A percentile compares a stretch with the other conserved stretches of the same genome.
phyloP scores from a whole-genome alignment of 2,113 vertebrate species.

The Odobenus rosmarus region DNA sequence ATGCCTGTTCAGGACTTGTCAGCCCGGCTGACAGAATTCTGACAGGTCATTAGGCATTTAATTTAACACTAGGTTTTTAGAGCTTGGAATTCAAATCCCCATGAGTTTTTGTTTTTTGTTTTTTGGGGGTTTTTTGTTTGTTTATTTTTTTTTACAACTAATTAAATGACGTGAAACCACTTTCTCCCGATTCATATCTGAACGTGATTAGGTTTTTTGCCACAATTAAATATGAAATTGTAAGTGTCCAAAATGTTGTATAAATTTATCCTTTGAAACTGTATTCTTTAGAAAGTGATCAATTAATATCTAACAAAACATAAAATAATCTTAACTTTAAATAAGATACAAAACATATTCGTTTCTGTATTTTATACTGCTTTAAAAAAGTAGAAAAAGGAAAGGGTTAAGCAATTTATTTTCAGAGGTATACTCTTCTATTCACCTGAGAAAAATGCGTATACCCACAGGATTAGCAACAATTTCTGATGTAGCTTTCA shows the following conservation, averaged over 20 bases:
- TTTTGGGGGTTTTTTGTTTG: too few species aligned
- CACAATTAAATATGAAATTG: neutral
- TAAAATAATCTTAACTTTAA: neutral
- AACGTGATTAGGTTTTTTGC: neutral
- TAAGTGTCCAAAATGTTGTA: neutral
- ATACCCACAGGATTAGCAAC: neutral
- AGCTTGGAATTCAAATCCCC: neutral
- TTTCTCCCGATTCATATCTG: neutral
- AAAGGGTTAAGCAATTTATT: neutral
- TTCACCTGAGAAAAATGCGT: neutral
- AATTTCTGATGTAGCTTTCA: neutral
- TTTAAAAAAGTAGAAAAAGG: neutral
- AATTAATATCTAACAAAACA: neutral
- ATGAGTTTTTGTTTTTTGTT: neutral
- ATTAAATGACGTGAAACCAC: conserved; percentile 42
- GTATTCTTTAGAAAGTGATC: neutral
- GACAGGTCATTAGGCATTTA: conserved; percentile 63
- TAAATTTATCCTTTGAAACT: neutral
- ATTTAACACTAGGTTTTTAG: conserved; percentile 56
- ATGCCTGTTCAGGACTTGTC: conserved; percentile 36
- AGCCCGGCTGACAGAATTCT: neutral
- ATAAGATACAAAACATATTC: neutral
- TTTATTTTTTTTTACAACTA: neutral
- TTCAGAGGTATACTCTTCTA: neutral
- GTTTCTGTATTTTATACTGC: neutral